Percentiles rank a stretch among this genome's conserved stretches.
phyloP scores from a whole-genome alignment of 2,797 vertebrate species.

The Sebastolobus alascanus region DNA sequence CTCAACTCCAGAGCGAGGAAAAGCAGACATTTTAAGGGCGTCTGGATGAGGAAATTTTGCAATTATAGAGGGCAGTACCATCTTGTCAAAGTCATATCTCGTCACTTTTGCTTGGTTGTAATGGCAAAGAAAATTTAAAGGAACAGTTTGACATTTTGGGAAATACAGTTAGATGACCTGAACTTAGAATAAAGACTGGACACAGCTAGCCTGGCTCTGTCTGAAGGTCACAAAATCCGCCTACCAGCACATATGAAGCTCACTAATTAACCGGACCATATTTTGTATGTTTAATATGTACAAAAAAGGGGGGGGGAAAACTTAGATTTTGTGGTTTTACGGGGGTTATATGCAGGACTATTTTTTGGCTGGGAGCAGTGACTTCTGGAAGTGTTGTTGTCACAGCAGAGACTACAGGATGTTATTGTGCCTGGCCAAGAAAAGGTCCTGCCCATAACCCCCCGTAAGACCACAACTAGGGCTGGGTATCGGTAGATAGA shows the following conservation, averaged over 20 bases:
- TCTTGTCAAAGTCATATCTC: slow-evolving; percentile 35
- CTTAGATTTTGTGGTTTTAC: neutral
- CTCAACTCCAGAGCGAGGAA: slow-evolving; percentile 51
- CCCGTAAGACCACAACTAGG: neutral
- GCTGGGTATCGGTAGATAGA: too few relatives aligned
- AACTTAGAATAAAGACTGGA: neutral
- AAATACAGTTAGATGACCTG: neutral
- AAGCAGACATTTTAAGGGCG: slow-evolving; percentile 46
- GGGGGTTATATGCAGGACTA: neutral
- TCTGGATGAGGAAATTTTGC: slow-evolving; percentile 42
- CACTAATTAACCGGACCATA: neutral
- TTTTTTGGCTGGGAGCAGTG: slow-evolving; percentile 13
- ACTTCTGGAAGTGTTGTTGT: slow-evolving; percentile 5
- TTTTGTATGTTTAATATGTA: neutral
- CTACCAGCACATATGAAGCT: too few relatives aligned
- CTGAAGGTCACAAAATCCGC: neutral
- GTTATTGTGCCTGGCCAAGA: neutral
- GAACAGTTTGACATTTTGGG: slow-evolving; percentile 14
- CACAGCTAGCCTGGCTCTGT: neutral
- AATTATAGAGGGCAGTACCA: slow-evolving; percentile 48
- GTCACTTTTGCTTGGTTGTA: slow-evolving; percentile 18
- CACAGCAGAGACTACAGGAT: neutral
- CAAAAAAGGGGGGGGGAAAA: neutral
- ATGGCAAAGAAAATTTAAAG: slow-evolving; percentile 2
- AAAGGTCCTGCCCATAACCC: neutral